Evolutionary conservation across 2,113 vertebrate species (phyloP), one percentile per base, ranked within the genome.

Genomic region (Cyphomyrus plagiostoma): DNA sequence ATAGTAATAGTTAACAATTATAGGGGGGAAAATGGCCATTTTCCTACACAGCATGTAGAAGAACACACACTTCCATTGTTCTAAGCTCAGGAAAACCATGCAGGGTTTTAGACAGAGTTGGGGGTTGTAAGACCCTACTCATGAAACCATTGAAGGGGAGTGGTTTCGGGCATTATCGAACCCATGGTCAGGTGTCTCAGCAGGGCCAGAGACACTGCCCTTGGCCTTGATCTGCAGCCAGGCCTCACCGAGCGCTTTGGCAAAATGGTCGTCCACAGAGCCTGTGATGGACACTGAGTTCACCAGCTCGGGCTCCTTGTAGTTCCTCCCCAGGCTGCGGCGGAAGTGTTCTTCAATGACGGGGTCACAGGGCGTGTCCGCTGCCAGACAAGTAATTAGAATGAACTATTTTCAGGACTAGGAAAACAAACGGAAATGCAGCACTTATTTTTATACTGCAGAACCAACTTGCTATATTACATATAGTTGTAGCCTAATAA

Each of bases 321-420:
- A 97, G 74, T 96, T 96, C 95, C 96, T 96, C 92, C 96, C 97
- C 6, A 97, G 95, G 94, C 97, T 97, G 50, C 97, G 92, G 90
- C 97, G 97, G 94, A 97, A 97, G 91, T 97, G 97, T 89, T 97
- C 97, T 35, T 97, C 97, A 91, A 97, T 96, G 94, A 97, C 97
- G 0, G 96, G 97, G 92, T 97, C 96, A 0, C 96, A 97, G 46
- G 96, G 92, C 3, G 96, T 1, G 80, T 91, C 90, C 48, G 95
- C 96, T 97, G 88, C 0, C 23, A 48, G 42, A 84, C 45, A 84
- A 42, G 19, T 11, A 48, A 46, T 45, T 48, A 80, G 19, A 84
- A 48, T 30, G 10, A 70, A 70, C n/a, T 26, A 70, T 30, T 30
- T 30, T 70, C 26, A 70, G 62, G n/a, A 70, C 62, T 23, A 84